Percentiles rank a stretch among this genome's conserved stretches.
These are phyloP conservation scores for Aphaenogaster floridana DNA, from an alignment of 1,140 invertebrate genomes.

Conservation along the genomic window DNA sequence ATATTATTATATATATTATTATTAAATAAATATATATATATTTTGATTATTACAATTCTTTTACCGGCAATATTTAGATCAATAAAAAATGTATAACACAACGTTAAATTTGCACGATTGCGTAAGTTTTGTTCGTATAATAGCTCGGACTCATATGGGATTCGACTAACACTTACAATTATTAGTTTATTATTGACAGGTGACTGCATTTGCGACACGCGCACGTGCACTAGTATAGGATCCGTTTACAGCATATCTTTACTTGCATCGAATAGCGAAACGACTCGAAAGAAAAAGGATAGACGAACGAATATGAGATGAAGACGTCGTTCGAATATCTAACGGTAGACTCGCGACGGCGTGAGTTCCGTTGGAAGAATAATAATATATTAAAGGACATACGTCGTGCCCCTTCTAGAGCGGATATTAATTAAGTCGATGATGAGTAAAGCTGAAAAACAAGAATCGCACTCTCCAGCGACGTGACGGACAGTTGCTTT, in stretches of 20 bases:
- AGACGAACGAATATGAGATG: background rate
- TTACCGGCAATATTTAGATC: background rate
- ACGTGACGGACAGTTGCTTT: background rate
- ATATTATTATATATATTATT: slow-evolving; percentile 1
- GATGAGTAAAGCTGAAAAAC: slow-evolving; percentile 18
- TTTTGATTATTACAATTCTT: background rate
- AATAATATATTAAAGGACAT: background rate
- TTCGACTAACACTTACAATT: slow-evolving; percentile 53
- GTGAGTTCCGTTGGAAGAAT: slow-evolving; percentile 33
- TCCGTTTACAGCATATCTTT: slow-evolving; percentile 48
- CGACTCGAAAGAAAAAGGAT: background rate
- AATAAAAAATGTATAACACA: slow-evolving; percentile 38
- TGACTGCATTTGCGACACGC: slow-evolving; percentile 36
- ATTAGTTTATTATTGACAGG: slow-evolving; percentile 61
- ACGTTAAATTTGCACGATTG: slow-evolving; percentile 40
- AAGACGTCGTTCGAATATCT: slow-evolving; percentile 6
- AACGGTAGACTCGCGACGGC: background rate
- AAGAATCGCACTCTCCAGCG: slow-evolving; percentile 21
- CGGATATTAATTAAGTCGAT: background rate
- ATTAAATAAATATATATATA: background rate
- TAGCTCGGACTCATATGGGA: slow-evolving; percentile 29
- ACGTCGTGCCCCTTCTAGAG: background rate
- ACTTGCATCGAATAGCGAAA: background rate
- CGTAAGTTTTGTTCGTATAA: slow-evolving; percentile 1
- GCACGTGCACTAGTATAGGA: slow-evolving; percentile 27